Base-by-base conservation (phyloP, 37 sponge, comb jelly and placozoan genomes). In the Crambe crambe region DNA sequence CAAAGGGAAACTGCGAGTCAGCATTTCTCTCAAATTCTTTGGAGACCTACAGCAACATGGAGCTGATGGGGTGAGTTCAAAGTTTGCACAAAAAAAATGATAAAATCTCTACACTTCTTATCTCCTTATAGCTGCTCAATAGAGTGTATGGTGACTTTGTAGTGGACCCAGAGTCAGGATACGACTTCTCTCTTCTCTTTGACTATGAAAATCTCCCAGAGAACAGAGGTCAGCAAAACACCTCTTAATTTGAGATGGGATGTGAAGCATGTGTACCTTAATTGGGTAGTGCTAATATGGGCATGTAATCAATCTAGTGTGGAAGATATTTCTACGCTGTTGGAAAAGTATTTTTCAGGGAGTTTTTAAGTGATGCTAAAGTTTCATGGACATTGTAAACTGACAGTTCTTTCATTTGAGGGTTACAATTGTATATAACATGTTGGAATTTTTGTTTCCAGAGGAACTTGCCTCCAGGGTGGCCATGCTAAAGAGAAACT, bases 401-500 rank as follows among this genome's bases (percentile, higher is more conserved):
- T n/a, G n/a, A n/a, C n/a, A n/a, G n/a, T n/a, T n/a, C n/a, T n/a
- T n/a, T n/a, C n/a, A n/a, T n/a, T n/a, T n/a, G n/a, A n/a, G n/a
- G n/a, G n/a, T n/a, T n/a, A n/a, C n/a, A n/a, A n/a, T n/a, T n/a
- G n/a, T n/a, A n/a, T n/a, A n/a, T n/a, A n/a, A n/a, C n/a, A n/a
- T n/a, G n/a, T n/a, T n/a, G n/a, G n/a, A n/a, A n/a, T n/a, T n/a
- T n/a, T n/a, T 36, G 18, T 63, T 36, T 70, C 60, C 78, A 85
- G 94, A 86, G 65, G 89, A 80, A 1, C 76, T 93, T 76, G 89
- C 89, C 58, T 47, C 62, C 34, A 89, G 93, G 37, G 92, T 89
- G 2, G 92, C 96, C 74, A 80, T 94, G 27, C 76, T 98, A 38
- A 98, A 98, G 80, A 63, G 99, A 3, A 95, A 98, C 83, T 98